These are phyloP conservation scores for Spermophilus dauricus DNA, from an alignment of 2,113 vertebrate genomes.

Conservation along the genomic window DNA sequence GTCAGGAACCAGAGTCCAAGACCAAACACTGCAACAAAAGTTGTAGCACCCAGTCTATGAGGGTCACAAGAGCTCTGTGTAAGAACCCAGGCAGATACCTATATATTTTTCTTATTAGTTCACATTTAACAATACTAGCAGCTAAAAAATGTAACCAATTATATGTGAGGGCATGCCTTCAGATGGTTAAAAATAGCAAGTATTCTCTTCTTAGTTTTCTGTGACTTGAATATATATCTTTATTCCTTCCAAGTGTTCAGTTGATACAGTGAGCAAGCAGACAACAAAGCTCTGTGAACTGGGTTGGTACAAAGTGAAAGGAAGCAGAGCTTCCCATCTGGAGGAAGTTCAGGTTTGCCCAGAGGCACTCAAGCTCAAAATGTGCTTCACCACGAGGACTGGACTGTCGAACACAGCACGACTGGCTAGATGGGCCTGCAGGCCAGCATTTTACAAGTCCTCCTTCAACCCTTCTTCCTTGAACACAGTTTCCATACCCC, in stretches of 20 bases:
- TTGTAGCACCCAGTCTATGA: neutral
- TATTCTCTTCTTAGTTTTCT: neutral
- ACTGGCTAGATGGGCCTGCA: neutral
- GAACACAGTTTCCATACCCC: slow-evolving; percentile 42
- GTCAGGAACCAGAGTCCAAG: neutral
- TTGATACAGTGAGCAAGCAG: neutral
- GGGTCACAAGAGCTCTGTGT: neutral
- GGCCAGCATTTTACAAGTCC: slow-evolving; percentile 44
- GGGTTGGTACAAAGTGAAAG: neutral
- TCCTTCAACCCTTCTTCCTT: neutral
- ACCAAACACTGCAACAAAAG: neutral
- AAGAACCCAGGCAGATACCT: neutral
- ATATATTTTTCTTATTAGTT: neutral
- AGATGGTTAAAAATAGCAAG: slow-evolving; percentile 39
- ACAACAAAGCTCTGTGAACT: neutral
- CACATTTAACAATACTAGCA: neutral
- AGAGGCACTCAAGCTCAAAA: slow-evolving; percentile 29
- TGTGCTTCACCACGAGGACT: neutral
- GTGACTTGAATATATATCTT: neutral
- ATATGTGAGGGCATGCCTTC: neutral
- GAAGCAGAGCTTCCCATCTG: neutral
- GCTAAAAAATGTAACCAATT: slow-evolving; percentile 20
- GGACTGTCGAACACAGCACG: neutral
- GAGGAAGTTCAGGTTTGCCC: neutral
- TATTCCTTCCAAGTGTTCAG: neutral